Base-by-base conservation (phyloP, 2,888 invertebrate species). In the Psococerastis gibbosa region DNA sequence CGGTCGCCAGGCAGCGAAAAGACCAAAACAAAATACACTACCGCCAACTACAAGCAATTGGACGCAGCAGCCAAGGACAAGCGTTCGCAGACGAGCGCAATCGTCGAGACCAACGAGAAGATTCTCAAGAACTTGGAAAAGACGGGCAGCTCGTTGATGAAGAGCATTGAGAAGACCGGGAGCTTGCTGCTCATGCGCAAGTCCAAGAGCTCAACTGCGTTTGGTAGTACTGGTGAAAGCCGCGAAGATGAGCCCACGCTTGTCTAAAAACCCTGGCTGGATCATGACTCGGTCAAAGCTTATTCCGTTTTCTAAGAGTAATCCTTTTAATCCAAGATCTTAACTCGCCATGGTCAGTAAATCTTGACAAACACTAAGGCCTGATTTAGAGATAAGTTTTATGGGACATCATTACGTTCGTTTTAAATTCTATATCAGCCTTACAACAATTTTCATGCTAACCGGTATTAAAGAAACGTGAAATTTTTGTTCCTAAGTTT, bases 141-240 rank as follows among this genome's bases (percentile, higher is more conserved):
- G 11, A 38, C 38, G n/a, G 38, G 38, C n/a, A 38, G 38, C 20
- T 38, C 38, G 3, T 20, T 38, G 4, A 38, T 38, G 38, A 38
- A 38, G 22, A 38, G 38, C 20, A 38, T 38, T 18, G 38, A 38
- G 18, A 38, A 38, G 20, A 38, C 38, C 20, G 38, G 38, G 20
- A 38, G 38, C 11, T 13, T 38, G 38, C 22, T 38, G 38, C 38
- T 38, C n/a, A 38, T 38, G 38, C 17, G 38, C 20, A 38, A 38
- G 20, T 38, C 38, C 6, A 38, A 38, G 20, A 38, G 38, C 22
- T 38, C 38, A 5, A 38, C 38, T 3, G 38, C 38, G 8, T 38
- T 38, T 18, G 38, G 38, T 20, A 38, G 20, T 20, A 38, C 38
- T 5, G 20, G 38, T 38, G 38, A 38, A 20, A 38, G n/a, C 20